Evolutionary conservation across 2,797 vertebrate genomes (phyloP), one percentile per base, ranked within the genome.

Genomic region (Trematomus bernacchii): DNA sequence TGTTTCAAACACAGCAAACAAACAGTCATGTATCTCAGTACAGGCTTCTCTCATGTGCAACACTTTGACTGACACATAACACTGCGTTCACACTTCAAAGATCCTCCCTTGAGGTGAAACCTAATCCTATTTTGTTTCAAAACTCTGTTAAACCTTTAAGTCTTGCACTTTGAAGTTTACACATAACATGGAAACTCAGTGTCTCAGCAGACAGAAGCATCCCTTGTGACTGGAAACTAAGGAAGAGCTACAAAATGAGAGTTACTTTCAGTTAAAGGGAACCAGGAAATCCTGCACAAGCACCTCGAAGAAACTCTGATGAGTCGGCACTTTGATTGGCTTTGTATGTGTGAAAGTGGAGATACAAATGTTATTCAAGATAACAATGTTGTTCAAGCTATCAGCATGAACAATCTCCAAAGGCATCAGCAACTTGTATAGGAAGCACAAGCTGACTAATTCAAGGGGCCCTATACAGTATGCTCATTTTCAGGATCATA

Each of bases 231-330:
- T 15, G 33, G 21, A n/a, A 72, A 50, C 37, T 10, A 46, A 59
- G 11, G 21, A 71, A 21, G 42, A 46, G 16, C 7, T 27, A 44
- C 16, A 46, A 53, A 54, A 58, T 61, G 37, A 70, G n/a, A 37
- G 23, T 50, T 21, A 6, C 18, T 63, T 21, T 48, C 15, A 6
- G 42, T 3, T 6, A 60, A 75, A 51, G 51, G 48, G 37, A 73
- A 78, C 27, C 63, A 76, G 71, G 66, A 73, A 59, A 70, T 76
- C 71, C 71, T 66, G 58, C 57, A 43, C 21, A 19, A 27, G n/a
- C 6, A n/a, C 0, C 48, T 71, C 47, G n/a, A 40, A 43, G 37
- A 65, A 53, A 53, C 23, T 8, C 18, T 37, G 59, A 62, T 64
- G 52, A 73, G 62, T 69, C 8, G 2, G 47, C 73, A 73, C 48